A percentile compares a stretch with the other conserved stretches of the same genome.
Evolutionary conservation across 2,888 invertebrate species (phyloP).

Genomic region (Chouioia cunea): DNA sequence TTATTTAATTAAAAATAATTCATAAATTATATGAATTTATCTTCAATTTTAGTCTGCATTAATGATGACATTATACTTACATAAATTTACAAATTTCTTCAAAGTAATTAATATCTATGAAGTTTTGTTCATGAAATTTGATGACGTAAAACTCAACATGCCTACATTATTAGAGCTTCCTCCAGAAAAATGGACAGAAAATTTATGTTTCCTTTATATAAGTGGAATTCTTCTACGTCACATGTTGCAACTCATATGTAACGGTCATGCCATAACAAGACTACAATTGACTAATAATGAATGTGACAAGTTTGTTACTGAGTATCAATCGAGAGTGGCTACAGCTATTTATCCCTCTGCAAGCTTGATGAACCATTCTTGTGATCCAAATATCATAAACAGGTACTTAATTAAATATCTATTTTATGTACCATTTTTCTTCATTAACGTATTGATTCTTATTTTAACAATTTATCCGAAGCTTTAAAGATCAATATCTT

Average conservation of each 20-base stretch:
- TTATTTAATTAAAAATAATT: slow-evolving; percentile 11
- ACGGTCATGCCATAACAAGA: slow-evolving; percentile 79
- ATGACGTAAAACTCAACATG: slow-evolving; percentile 51
- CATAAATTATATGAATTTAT: slow-evolving; percentile 4
- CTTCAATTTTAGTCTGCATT: slow-evolving; percentile 73
- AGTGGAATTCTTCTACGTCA: slow-evolving; percentile 81
- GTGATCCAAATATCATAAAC: slow-evolving; percentile 84
- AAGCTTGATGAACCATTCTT: slow-evolving; percentile 94
- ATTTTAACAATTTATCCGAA: slow-evolving; percentile 58
- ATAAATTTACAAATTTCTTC: slow-evolving; percentile 77
- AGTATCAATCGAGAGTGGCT: slow-evolving; percentile 72
- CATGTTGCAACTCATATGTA: slow-evolving; percentile 84
- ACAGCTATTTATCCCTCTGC: slow-evolving; percentile 89
- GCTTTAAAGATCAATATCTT: slow-evolving; percentile 79
- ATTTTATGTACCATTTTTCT: neutral
- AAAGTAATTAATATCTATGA: slow-evolving; percentile 68
- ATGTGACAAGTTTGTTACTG: slow-evolving; percentile 52
- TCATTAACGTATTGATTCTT: slow-evolving; percentile 6
- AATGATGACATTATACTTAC: slow-evolving; percentile 76
- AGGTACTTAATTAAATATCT: slow-evolving; percentile 69
- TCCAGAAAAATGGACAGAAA: slow-evolving; percentile 51
- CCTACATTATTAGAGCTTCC: slow-evolving; percentile 39
- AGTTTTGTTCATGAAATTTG: slow-evolving; percentile 56
- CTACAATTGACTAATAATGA: slow-evolving; percentile 54
- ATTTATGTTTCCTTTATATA: slow-evolving; percentile 68